Evolutionary conservation across 2,113 vertebrate species (phyloP).

Genomic region (Antechinus flavipes): DNA sequence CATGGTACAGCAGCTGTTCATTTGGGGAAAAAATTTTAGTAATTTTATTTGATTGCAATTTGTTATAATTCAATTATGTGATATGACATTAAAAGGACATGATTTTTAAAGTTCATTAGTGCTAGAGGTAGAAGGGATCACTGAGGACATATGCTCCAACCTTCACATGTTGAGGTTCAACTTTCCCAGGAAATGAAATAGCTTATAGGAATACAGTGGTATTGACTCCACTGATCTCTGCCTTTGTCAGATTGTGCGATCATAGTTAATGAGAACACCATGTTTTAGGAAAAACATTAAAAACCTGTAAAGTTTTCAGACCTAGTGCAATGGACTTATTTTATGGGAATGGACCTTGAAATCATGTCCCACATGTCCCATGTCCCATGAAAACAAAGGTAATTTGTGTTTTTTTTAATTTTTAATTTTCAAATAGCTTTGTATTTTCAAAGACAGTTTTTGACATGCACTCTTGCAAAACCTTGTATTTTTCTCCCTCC

Average conservation of each 20-base stretch:
- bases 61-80: not conserved
- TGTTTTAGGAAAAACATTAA: not conserved
- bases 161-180: not conserved
- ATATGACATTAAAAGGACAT: not conserved
- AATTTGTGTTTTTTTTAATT: too few relatives aligned
- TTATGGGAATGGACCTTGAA: not conserved
- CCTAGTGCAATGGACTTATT: not conserved
- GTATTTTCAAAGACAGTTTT: too few relatives aligned
- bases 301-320: not conserved
- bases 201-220: not conserved
- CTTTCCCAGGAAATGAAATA: not conserved
- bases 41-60: not conserved
- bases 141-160: not conserved
- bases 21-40: not conserved
- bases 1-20: not conserved
- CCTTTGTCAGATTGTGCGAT: not conserved
- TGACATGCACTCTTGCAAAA: too few relatives aligned
- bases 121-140: not conserved
- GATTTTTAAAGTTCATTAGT: not conserved
- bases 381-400: too few relatives aligned
- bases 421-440: too few relatives aligned
- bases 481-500: too few relatives aligned
- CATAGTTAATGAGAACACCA: not conserved
- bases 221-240: not conserved
- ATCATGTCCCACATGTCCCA: not conserved